Percentiles rank a stretch among this genome's conserved stretches.
These are phyloP conservation scores for Elgaria multicarinata DNA, from an alignment of 2,113 vertebrate species.

Conservation along the genomic window DNA sequence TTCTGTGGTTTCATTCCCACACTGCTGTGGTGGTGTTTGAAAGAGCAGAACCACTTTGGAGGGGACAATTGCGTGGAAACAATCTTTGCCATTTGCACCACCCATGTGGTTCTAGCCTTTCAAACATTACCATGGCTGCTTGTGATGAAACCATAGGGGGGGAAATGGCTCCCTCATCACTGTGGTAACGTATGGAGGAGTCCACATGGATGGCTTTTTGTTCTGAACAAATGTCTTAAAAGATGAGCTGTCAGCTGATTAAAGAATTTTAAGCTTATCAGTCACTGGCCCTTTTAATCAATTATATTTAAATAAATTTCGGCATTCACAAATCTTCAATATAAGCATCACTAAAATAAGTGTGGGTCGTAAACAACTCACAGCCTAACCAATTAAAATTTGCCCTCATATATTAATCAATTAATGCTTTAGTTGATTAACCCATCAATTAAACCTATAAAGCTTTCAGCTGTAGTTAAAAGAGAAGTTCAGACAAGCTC, in stretches of 20 bases:
- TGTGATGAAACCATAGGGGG: neutral
- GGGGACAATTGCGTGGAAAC: neutral
- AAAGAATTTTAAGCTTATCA: neutral
- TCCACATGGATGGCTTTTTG: neutral
- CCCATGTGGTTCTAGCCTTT: neutral
- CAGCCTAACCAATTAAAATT: neutral
- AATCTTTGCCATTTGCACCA: neutral
- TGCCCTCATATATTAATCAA: neutral
- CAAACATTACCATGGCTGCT: neutral
- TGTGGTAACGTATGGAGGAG: neutral
- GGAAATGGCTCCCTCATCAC: neutral
- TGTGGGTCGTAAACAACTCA: neutral
- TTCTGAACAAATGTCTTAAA: neutral
- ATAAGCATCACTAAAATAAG: neutral
- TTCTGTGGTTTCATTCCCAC: neutral
- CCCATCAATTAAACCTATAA: neutral
- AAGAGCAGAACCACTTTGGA: neutral
- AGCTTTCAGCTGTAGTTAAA: neutral
- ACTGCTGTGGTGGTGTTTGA: neutral
- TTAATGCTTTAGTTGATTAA: neutral
- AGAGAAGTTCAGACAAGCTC: slow-evolving; percentile 32
- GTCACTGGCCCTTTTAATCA: neutral
- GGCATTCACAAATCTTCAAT: neutral
- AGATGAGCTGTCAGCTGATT: neutral
- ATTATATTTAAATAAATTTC: neutral